Base-by-base conservation (phyloP, 1,140 invertebrate genomes). In the Zaprionus taronus region DNA sequence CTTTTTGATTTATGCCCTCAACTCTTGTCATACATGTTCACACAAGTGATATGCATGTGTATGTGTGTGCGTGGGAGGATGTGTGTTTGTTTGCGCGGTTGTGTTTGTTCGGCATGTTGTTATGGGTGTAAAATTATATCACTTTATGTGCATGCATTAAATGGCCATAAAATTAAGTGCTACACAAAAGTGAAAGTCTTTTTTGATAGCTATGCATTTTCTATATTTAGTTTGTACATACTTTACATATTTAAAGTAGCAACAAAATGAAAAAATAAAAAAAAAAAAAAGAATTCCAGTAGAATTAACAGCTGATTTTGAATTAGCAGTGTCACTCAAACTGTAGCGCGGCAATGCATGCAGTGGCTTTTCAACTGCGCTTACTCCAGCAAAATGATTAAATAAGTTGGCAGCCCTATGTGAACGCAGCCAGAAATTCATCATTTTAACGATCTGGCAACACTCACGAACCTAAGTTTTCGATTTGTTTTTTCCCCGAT, bases 91-190 rank as follows among this genome's bases (percentile, higher is more conserved):
- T 17, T 41, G 15, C 41, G 34, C 36, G 5, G 15, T 17, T 51
- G 47, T 47, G 41, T 47, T 17, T 47, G 41, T 47, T 17, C 6
- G 41, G 7, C 38, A n/a, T 41, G 4, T 47, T 47, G n/a, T 47
- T 36, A 53, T 53, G 47, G 38, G 20, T 38, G 44, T 51, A 41
- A 72, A 55, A 72, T 76, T 65, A 60, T 65, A 55, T 36, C 41
- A 66, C n/a, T 66, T 72, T 49, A 66, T 65, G 63, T 28, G 36
- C 62, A 41, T 17, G 12, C 26, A 36, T 38, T 62, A 72, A 77
- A 78, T 76, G 77, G 67, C 60, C 71, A 81, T 87, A 58, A 87
- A 86, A 86, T 65, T 72, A 6, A 75, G 57, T 61, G 70, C 57
- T 65, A 76, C 71, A 64, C 56, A 60, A 71, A 57, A 58, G 68